These are phyloP conservation scores for Hipparchia semele DNA, from an alignment of 2,888 invertebrate genomes.

Conservation along the genomic window DNA sequence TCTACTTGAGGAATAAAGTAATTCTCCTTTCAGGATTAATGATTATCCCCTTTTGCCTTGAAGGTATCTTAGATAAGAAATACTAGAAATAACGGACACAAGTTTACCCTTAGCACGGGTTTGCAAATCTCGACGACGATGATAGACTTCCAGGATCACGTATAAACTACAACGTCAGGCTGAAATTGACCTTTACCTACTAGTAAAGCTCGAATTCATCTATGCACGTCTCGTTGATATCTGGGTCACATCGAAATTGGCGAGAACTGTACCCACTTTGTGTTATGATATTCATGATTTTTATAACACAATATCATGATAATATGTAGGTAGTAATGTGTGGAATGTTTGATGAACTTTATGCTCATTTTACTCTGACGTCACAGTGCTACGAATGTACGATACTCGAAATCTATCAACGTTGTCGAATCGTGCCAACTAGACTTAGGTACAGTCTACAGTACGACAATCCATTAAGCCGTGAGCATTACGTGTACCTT, in stretches of 20 bases:
- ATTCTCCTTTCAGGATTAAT: conserved; percentile 13
- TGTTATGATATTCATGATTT: too few relatives aligned
- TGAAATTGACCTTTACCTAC: background rate
- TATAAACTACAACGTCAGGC: background rate
- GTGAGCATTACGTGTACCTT: conserved; percentile 6
- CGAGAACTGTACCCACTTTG: too few relatives aligned
- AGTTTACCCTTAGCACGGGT: background rate
- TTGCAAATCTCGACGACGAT: background rate
- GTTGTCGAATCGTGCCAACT: background rate
- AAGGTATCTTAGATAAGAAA: conserved; percentile 14
- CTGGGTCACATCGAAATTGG: too few relatives aligned
- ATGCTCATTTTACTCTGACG: too few relatives aligned
- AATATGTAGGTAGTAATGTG: too few relatives aligned
- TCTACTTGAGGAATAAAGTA: conserved; percentile 10
- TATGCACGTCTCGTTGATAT: too few relatives aligned
- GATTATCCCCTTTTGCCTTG: conserved; percentile 7
- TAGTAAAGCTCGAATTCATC: background rate
- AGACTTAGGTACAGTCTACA: background rate
- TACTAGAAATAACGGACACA: conserved; percentile 11
- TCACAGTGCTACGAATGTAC: background rate
- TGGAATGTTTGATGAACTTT: too few relatives aligned
- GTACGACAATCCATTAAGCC: conserved; percentile 4
- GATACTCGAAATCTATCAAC: background rate
- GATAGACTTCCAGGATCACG: too few relatives aligned
- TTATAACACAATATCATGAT: too few relatives aligned